phyloP scores from a whole-genome alignment of 2,797 vertebrate genomes.

The Jordanella pulchra region DNA sequence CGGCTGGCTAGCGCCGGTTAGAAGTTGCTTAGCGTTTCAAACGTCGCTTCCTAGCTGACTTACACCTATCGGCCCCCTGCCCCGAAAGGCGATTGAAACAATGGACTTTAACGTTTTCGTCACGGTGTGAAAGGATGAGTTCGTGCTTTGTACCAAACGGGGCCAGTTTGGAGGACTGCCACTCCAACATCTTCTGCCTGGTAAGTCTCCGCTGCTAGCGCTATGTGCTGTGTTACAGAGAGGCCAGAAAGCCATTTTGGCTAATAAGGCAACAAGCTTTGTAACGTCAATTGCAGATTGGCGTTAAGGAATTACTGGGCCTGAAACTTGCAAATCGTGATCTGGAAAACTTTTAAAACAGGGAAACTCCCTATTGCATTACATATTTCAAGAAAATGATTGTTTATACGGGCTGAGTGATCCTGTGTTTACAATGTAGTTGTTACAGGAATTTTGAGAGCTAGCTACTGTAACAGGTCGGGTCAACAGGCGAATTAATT shows the following conservation, averaged over 20 bases:
- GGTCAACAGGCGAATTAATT: conserved; percentile 24
- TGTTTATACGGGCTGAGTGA: conserved; percentile 1
- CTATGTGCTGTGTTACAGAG: conserved; percentile 69
- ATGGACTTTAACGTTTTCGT: conserved; percentile 86
- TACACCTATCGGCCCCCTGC: conserved; percentile 44
- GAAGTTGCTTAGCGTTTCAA: conserved; percentile 64
- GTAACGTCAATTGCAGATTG: conserved; percentile 76
- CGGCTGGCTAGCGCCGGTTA: conserved; percentile 63
- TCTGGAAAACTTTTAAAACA: conserved; percentile 59
- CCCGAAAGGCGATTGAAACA: conserved; percentile 88
- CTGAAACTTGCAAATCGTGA: conserved; percentile 64
- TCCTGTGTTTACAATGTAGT: conserved; percentile 27
- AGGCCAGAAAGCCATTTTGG: conserved; percentile 79
- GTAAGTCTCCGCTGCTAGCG: conserved; percentile 82
- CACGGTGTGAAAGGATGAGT: conserved; percentile 95
- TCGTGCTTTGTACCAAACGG: conserved; percentile 99
- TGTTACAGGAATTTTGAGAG: conserved; percentile 11
- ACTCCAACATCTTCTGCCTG: conserved; percentile 99
- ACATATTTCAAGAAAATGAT: background rate
- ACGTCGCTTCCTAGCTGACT: conserved; percentile 45
- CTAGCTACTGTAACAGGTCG: conserved; percentile 43
- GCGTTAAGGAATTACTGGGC: conserved; percentile 72
- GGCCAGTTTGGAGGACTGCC: conserved; percentile 99
- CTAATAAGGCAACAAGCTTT: conserved; percentile 79
- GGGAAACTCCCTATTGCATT: conserved; percentile 18